A percentile compares a stretch with the other conserved stretches of the same genome.
These are phyloP conservation scores for Scaptomyza hsui DNA, from an alignment of 1,140 invertebrate genomes.

Conservation along the genomic window DNA sequence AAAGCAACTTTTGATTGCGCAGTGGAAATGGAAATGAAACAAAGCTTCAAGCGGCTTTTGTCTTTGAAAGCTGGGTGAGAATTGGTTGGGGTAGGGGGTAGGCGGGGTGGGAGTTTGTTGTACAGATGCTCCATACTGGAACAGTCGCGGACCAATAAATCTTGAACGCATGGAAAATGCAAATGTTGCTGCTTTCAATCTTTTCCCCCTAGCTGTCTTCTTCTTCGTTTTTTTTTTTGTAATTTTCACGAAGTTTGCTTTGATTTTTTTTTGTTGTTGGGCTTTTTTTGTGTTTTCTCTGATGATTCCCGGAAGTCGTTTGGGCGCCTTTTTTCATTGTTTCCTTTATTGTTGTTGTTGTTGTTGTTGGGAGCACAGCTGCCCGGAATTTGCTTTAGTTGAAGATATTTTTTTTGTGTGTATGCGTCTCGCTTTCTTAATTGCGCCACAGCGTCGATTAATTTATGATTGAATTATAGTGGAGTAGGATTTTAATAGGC, in stretches of 20 bases:
- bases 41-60: constrained; percentile 59
- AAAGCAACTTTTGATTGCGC: constrained; percentile 56
- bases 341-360: constrained; percentile 27
- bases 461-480: constrained; percentile 72
- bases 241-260: constrained; percentile 56
- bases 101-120: not conserved
- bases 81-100: constrained; percentile 29
- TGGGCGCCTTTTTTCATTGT: constrained; percentile 51
- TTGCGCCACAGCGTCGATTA: constrained; percentile 61
- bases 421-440: constrained; percentile 45
- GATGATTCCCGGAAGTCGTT: constrained; percentile 70
- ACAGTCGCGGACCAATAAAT: constrained; percentile 66
- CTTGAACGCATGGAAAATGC: constrained; percentile 69
- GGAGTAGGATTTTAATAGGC: constrained; percentile 1
- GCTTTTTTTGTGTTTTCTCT: constrained; percentile 33
- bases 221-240: constrained; percentile 25
- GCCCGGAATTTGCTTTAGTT: constrained; percentile 37
- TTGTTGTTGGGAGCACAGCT: constrained; percentile 49
- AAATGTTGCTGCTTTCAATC: constrained; percentile 70
- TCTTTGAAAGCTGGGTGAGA: constrained; percentile 69
- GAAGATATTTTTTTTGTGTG: constrained; percentile 21
- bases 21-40: constrained; percentile 39
- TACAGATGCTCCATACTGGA: constrained; percentile 14
- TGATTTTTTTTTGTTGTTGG: constrained; percentile 24
- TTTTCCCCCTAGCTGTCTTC: constrained; percentile 28